phyloP scores from a whole-genome alignment of 2,888 invertebrate genomes.

The Elysia crispata region DNA sequence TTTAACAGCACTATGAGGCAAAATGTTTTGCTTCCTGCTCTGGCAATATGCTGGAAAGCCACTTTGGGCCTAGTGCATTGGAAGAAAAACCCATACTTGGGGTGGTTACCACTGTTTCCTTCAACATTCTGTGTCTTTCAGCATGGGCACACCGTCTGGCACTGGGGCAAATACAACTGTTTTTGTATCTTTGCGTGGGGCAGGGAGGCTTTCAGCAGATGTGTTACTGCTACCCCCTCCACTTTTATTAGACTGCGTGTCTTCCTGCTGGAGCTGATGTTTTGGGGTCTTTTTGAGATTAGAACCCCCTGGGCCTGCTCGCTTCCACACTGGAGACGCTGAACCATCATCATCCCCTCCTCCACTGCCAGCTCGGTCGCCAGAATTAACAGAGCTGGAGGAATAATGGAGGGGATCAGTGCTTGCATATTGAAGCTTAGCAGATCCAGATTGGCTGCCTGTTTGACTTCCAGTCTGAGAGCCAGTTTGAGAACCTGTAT shows the following conservation, averaged over 20 bases:
- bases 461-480: conserved; percentile 59
- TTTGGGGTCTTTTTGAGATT: conserved; percentile 39
- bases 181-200: conserved; percentile 54
- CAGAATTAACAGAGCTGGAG: conserved; percentile 79
- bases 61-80: no score
- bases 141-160: conserved; percentile 46
- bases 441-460: conserved; percentile 69
- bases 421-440: conserved; percentile 94
- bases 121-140: conserved; percentile 63
- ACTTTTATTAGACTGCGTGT: conserved; percentile 43
- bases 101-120: background rate
- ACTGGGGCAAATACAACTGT: conserved; percentile 58
- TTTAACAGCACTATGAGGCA: no score
- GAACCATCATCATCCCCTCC: conserved; percentile 73
- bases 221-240: conserved; percentile 51
- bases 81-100: no score
- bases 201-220: conserved; percentile 49
- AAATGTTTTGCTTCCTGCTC: no score
- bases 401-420: conserved; percentile 95
- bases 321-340: conserved; percentile 47
- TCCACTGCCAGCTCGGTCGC: conserved; percentile 85
- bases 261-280: conserved; percentile 41
- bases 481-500: conserved; percentile 66
- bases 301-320: conserved; percentile 25
- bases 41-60: no score